A percentile compares a stretch with the other conserved stretches of the same genome.
phyloP scores from a whole-genome alignment of 2,797 vertebrate genomes.

The Poecilia velifera region DNA sequence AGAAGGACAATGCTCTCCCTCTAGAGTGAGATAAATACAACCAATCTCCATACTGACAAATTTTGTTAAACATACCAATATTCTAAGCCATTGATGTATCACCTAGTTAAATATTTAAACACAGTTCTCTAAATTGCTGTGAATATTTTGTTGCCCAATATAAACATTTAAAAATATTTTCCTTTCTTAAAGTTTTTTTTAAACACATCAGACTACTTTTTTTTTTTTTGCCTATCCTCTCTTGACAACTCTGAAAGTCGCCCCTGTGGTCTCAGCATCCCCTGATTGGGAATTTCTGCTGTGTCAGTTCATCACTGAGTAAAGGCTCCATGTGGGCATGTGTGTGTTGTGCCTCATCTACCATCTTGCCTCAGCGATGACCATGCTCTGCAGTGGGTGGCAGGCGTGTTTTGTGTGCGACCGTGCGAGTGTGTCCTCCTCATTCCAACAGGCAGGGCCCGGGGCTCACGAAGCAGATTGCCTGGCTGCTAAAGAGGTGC shows the following conservation, averaged over 20 bases:
- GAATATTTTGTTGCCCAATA: background rate
- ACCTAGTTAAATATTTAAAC: background rate
- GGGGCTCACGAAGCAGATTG: slow-evolving; percentile 77
- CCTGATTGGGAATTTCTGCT: slow-evolving; percentile 20
- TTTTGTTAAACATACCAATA: background rate
- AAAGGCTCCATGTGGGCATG: slow-evolving; percentile 30
- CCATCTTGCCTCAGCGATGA: slow-evolving; percentile 59
- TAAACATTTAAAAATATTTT: background rate
- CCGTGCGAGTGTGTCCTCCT: slow-evolving; percentile 20
- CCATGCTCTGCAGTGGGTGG: slow-evolving; percentile 50
- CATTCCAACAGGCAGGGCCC: slow-evolving; percentile 46
- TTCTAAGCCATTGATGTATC: background rate
- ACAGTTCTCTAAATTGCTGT: background rate
- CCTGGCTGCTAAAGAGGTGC: slow-evolving; percentile 83
- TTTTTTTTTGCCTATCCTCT: background rate
- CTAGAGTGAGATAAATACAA: background rate
- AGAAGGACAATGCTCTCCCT: background rate
- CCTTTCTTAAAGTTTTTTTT: background rate
- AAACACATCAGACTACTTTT: background rate
- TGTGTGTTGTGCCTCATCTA: slow-evolving; percentile 60
- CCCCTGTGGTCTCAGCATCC: background rate
- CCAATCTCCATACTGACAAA: background rate
- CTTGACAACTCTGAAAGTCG: background rate
- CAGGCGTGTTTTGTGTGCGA: slow-evolving; percentile 19
- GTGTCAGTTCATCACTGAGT: slow-evolving; percentile 23